Percentiles rank a stretch among this genome's conserved stretches.
These are phyloP conservation scores for Knipowitschia caucasica DNA, from an alignment of 2,797 vertebrate species.

Conservation along the genomic window DNA sequence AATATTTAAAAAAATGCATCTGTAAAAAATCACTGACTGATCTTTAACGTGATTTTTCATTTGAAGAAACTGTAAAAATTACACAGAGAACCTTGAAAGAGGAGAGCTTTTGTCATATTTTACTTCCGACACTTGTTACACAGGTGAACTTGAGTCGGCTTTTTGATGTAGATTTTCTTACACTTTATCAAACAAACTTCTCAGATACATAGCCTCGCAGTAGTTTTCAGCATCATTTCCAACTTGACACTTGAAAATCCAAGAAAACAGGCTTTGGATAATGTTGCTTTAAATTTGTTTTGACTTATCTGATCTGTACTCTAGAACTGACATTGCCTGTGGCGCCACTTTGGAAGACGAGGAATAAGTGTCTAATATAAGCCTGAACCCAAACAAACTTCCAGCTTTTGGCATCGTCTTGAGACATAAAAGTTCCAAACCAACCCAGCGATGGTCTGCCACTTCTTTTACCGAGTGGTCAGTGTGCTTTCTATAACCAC, in stretches of 20 bases:
- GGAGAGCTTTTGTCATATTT: no score
- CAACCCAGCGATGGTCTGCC: slow-evolving; percentile 25
- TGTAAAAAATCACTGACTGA: no score
- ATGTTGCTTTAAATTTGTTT: slow-evolving; percentile 4
- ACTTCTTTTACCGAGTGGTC: slow-evolving; percentile 18
- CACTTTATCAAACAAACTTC: no score
- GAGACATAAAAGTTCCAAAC: slow-evolving; percentile 26
- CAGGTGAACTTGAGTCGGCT: no score
- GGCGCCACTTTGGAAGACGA: slow-evolving; percentile 43
- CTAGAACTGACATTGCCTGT: slow-evolving; percentile 44
- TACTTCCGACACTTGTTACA: no score
- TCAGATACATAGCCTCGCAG: neutral
- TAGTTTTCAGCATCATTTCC: neutral
- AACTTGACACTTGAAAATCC: neutral
- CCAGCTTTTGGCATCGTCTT: slow-evolving; percentile 48
- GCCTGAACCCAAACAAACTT: slow-evolving; percentile 37
- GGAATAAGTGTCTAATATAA: slow-evolving; percentile 38
- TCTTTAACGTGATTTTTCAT: no score
- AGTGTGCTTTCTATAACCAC: slow-evolving; percentile 9
- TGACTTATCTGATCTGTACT: neutral
- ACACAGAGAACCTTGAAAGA: no score
- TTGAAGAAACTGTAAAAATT: no score
- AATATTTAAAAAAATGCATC: no score
- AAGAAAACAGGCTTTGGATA: neutral
- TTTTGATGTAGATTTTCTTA: no score